These are phyloP conservation scores for Pitangus sulphuratus DNA, from an alignment of 2,797 vertebrate genomes.

Conservation along the genomic window DNA sequence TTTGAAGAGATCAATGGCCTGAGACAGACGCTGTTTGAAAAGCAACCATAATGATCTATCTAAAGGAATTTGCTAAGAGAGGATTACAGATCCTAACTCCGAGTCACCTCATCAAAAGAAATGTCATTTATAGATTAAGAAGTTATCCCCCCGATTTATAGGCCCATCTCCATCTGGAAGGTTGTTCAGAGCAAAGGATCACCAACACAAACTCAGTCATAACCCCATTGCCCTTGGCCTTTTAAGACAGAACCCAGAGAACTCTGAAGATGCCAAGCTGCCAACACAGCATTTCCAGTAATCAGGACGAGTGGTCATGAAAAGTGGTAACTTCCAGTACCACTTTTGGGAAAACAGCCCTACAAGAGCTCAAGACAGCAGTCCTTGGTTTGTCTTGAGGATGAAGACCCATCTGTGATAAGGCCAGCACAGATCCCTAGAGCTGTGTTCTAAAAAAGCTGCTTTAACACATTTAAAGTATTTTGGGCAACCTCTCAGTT, in stretches of 20 bases:
- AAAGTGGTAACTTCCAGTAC: too few relatives aligned
- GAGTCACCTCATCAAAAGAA: background rate
- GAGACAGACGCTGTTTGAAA: background rate
- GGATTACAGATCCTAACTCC: background rate
- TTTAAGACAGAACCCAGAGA: too few relatives aligned
- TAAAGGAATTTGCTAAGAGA: background rate
- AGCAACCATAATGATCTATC: background rate
- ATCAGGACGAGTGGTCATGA: too few relatives aligned
- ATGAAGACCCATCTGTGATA: background rate
- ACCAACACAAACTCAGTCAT: background rate
- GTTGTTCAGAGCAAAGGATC: background rate
- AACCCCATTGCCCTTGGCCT: background rate
- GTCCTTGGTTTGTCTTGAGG: background rate
- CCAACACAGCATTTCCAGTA: too few relatives aligned
- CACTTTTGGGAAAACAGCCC: background rate
- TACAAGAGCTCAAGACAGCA: background rate
- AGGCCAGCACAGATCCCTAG: background rate
- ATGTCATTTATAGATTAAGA: background rate
- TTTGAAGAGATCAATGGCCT: background rate
- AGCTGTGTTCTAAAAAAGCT: background rate
- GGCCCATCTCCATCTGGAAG: background rate
- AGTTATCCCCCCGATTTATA: background rate
- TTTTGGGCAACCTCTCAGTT: background rate
- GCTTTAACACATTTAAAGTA: background rate
- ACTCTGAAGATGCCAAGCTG: too few relatives aligned